Percentiles rank a stretch among this genome's conserved stretches.
These are phyloP conservation scores for Bergia sp. DNA, from an alignment of 92 coral and sea anemone species.

Conservation along the genomic window DNA sequence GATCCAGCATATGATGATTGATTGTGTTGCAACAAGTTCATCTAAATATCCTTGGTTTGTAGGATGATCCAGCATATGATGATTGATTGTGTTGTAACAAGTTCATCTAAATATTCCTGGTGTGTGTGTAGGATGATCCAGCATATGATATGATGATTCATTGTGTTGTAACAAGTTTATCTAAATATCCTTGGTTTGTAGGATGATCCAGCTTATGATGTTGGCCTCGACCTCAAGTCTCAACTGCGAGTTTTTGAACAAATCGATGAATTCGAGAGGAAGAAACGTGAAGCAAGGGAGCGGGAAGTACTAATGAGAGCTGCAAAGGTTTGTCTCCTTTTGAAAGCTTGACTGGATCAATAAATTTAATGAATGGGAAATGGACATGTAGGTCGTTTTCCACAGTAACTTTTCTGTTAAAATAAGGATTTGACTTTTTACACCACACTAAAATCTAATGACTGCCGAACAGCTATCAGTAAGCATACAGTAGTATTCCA, in stretches of 20 bases:
- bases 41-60: background rate
- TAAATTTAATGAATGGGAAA: background rate
- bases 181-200: slow-evolving; percentile 10
- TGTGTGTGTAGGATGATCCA: no score
- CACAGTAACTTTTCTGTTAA: no score
- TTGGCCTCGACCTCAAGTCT: slow-evolving; percentile 82
- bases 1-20: slow-evolving; percentile 95
- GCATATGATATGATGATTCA: no score
- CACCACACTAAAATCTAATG: no score
- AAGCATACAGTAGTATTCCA: no score
- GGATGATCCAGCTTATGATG: slow-evolving; percentile 97
- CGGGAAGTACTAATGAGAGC: slow-evolving; percentile 97
- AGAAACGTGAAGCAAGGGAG: slow-evolving; percentile 93
- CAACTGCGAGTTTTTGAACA: slow-evolving; percentile 97
- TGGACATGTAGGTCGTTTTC: no score
- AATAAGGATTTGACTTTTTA: no score
- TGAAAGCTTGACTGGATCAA: background rate
- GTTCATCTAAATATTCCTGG: no score
- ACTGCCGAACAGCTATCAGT: no score
- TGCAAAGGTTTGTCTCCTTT: slow-evolving; percentile 69
- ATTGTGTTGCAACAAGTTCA: background rate
- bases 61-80: slow-evolving; percentile 98
- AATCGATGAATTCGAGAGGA: slow-evolving; percentile 96
- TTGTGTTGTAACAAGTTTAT: background rate
- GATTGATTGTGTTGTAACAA: background rate